Evolutionary conservation across 64 coral and sea anemone genomes (phyloP), one percentile per base, ranked within the genome.

Genomic region (Catalaphyllia jardinei): DNA sequence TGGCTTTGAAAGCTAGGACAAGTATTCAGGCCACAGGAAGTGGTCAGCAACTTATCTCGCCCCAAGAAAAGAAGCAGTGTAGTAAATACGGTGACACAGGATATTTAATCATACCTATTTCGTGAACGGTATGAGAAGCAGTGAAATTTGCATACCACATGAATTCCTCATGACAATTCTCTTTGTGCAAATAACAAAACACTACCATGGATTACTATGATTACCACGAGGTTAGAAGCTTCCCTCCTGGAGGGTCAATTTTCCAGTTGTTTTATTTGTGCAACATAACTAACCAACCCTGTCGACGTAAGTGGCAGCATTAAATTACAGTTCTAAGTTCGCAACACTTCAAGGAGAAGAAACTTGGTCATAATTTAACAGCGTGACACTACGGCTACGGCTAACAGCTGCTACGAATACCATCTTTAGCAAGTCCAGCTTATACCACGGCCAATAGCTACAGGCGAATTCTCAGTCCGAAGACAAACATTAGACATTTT

Each of bases 291-390:
- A 55, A 3, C 12, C 54, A 16, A 12, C 54, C 15, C 6, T 1
- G 54, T 57, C 54, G 10, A 69, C 65, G 65, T 69, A n/a, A 69
- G 22, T 22, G 10, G 25, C 10, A 69, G 22, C n/a, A 69, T 8
- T 18, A 15, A 22, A 69, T 16, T 27, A 69, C 65, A 61, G 78
- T 69, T 71, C 81, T 71, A 85, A 85, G 81, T 85, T 85, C 81
- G 81, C 81, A 71, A 85, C 81, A 63, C 81, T 85, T 85, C 81
- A 71, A 25, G 52, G 35, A 12, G 35, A 50, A 51, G 81, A 39
- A 69, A 69, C 4, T 27, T 28, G 9, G 50, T 85, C 81, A 71
- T 71, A 69, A 52, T 69, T 85, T 31, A 69, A 18, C 69, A 25
- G 5, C 33, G 42, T 46, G 4, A 46, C 54, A 57, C 54, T 12